Conservation (phyloP, 1,140 invertebrate species). For the Dryas iulia region DNA sequence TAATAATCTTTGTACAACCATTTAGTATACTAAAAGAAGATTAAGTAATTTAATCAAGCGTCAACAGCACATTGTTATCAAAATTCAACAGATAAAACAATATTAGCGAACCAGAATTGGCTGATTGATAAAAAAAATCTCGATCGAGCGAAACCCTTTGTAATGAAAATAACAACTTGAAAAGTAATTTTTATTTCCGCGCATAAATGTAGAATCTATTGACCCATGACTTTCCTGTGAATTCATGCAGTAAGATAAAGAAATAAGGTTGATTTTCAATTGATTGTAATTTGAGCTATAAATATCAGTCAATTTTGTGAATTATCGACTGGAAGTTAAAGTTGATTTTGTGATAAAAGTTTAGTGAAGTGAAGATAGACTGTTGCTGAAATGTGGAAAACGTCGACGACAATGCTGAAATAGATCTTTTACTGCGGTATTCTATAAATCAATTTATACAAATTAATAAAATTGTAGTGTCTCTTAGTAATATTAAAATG, state of each 20-base stretch:
- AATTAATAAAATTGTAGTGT: too few species aligned
- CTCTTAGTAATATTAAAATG: too few species aligned
- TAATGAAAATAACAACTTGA: constrained; percentile 39
- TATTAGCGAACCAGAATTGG: constrained; percentile 18
- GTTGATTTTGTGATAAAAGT: constrained; percentile 21
- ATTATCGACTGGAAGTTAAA: constrained; percentile 17
- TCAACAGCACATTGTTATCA: background rate
- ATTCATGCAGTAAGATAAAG: constrained; percentile 24
- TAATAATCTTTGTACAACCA: too few species aligned
- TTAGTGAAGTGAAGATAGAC: constrained; percentile 23
- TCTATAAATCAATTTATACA: too few species aligned
- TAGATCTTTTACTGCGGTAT: background rate
- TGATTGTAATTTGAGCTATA: constrained; percentile 16
- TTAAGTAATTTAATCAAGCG: background rate
- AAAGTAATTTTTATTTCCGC: constrained; percentile 41
- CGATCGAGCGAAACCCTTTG: constrained; percentile 29
- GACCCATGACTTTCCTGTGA: constrained; percentile 12
- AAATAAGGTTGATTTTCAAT: constrained; percentile 32
- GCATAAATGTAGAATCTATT: constrained; percentile 36
- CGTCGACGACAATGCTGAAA: constrained; percentile 11
- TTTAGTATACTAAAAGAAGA: too few species aligned
- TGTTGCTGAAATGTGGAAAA: constrained; percentile 28
- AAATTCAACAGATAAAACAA: constrained; percentile 23
- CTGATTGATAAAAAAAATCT: constrained; percentile 19
- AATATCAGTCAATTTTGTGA: constrained; percentile 18